These are phyloP conservation scores for Mesaphorura yosii DNA, from an alignment of 1,140 invertebrate genomes.

Conservation along the genomic window DNA sequence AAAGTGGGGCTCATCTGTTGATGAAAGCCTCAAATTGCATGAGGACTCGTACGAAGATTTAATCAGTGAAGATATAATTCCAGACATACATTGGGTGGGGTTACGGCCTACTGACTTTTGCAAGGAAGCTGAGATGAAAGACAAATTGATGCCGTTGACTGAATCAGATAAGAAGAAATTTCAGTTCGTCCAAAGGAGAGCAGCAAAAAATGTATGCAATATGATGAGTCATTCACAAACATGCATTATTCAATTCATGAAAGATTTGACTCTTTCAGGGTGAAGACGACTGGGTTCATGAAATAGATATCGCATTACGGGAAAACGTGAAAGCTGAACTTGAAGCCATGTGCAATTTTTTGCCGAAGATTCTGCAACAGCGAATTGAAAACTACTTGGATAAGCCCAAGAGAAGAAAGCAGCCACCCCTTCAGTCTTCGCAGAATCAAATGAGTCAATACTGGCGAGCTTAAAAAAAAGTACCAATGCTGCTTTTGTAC, in stretches of 20 bases:
- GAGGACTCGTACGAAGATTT: neutral
- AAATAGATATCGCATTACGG: no score
- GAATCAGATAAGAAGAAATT: conserved; percentile 14
- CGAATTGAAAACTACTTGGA: no score
- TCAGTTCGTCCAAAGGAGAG: neutral
- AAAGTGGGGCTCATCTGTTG: conserved; percentile 49
- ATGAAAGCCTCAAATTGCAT: neutral
- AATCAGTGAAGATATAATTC: neutral
- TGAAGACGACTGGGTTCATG: no score
- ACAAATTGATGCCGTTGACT: neutral
- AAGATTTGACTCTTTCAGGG: no score
- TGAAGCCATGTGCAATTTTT: neutral
- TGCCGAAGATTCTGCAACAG: neutral
- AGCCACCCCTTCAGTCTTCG: no score
- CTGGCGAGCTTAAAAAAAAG: no score
- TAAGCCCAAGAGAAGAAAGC: no score
- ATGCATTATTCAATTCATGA: no score
- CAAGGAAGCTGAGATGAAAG: neutral
- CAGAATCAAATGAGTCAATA: no score
- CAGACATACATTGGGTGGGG: conserved; percentile 7
- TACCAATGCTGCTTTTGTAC: no score
- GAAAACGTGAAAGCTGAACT: conserved; percentile 7
- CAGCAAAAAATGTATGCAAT: neutral
- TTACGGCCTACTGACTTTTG: conserved; percentile 12
- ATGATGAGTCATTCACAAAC: neutral